These are phyloP conservation scores for Epinephelus malabaricus DNA, from an alignment of 2,797 vertebrate genomes.

Conservation along the genomic window DNA sequence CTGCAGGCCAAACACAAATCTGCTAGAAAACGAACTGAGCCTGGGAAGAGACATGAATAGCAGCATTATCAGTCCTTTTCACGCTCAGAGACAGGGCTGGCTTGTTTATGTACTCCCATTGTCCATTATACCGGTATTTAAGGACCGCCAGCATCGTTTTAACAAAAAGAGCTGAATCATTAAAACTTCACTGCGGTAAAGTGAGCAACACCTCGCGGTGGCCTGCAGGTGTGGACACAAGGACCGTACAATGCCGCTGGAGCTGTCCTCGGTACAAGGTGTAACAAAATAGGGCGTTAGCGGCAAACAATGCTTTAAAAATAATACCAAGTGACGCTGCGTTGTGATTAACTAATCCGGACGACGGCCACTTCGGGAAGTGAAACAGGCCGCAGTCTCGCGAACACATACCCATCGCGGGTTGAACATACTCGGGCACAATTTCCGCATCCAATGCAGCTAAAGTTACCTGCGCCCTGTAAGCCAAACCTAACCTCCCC, in stretches of 20 bases:
- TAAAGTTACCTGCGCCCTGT: not conserved
- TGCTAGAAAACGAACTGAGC: slow-evolving; percentile 73
- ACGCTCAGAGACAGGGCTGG: slow-evolving; percentile 50
- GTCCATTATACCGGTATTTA: slow-evolving; percentile 63
- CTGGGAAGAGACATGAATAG: slow-evolving; percentile 75
- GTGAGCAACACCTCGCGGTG: slow-evolving; percentile 58
- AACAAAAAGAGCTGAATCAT: slow-evolving; percentile 88
- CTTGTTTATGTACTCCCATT: slow-evolving; percentile 74
- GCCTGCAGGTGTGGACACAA: slow-evolving; percentile 64
- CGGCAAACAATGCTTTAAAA: not conserved
- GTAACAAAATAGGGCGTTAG: too few relatives aligned
- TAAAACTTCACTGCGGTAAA: slow-evolving; percentile 84
- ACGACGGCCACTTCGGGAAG: slow-evolving; percentile 5
- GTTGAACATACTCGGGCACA: slow-evolving; percentile 22
- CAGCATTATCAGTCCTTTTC: slow-evolving; percentile 74
- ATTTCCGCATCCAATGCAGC: slow-evolving; percentile 75
- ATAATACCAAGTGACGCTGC: not conserved
- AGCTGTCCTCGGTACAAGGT: not conserved
- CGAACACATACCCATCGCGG: slow-evolving; percentile 22
- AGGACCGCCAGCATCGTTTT: slow-evolving; percentile 58
- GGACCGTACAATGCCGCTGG: not conserved
- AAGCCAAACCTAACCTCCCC: not conserved
- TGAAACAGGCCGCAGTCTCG: slow-evolving; percentile 63
- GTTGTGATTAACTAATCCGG: not conserved
- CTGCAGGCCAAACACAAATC: slow-evolving; percentile 78